Evolutionary conservation across 2,113 vertebrate species (phyloP).

Genomic region (Chamaetylas fuelleborni): DNA sequence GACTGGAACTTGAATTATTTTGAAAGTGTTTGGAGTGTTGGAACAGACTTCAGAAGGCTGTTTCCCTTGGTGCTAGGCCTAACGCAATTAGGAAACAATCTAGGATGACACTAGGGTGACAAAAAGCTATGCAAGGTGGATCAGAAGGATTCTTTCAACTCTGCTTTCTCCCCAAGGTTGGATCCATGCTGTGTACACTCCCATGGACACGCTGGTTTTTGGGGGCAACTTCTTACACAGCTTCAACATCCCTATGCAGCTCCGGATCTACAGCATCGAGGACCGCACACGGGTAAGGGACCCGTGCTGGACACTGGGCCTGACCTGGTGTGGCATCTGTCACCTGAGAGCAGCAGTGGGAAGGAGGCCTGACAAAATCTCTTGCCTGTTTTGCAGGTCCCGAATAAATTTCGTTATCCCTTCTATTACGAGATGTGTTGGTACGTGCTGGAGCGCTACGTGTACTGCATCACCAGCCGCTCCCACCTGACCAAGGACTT

Average conservation of each 20-base stretch:
- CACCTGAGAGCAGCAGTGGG: neutral
- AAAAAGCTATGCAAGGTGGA: neutral
- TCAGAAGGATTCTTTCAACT: neutral
- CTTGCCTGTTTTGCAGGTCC: constrained; percentile 80
- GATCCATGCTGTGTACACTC: constrained; percentile 99
- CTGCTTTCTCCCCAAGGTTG: constrained; percentile 78
- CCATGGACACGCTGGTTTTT: constrained; percentile 94
- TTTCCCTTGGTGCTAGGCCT: neutral
- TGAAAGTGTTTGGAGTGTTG: neutral
- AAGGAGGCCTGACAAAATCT: neutral
- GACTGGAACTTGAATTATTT: neutral
- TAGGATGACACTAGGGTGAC: neutral
- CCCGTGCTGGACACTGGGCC: neutral
- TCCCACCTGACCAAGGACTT: constrained; percentile 95
- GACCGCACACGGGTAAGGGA: constrained; percentile 92
- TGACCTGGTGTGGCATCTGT: neutral
- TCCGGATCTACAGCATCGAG: constrained; percentile 96
- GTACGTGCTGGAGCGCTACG: constrained; percentile 96
- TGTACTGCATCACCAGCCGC: constrained; percentile 90
- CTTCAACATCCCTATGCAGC: constrained; percentile 99
- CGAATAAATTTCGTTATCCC: constrained; percentile 95
- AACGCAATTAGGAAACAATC: rapidly evolving
- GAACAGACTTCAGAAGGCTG: neutral
- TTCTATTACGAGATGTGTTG: constrained; percentile 99
- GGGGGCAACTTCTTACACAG: constrained; percentile 98